Evolutionary conservation across 1,140 invertebrate species (phyloP).

Genomic region (Cotesia vestalis): DNA sequence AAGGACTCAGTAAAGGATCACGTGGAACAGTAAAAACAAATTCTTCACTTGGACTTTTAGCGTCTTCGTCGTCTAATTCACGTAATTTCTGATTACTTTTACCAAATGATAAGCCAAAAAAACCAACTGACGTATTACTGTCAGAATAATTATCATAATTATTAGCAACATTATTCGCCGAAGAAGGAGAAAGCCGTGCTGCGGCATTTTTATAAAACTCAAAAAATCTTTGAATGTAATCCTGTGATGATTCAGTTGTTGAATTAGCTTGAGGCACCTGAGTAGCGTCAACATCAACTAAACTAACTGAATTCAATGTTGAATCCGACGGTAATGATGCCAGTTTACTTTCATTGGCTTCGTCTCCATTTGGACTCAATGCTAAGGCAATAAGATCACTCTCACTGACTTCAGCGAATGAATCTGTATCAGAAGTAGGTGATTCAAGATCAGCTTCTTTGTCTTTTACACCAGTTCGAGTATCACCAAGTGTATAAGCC

Average conservation of each 20-base stretch:
- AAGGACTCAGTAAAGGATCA: constrained; percentile 88
- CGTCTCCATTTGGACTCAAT: constrained; percentile 56
- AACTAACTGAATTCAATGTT: constrained; percentile 57
- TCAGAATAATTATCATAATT: constrained; percentile 51
- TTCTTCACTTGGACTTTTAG: constrained; percentile 71
- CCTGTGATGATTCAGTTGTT: constrained; percentile 48
- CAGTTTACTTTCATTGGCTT: constrained; percentile 51
- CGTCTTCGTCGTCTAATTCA: constrained; percentile 52
- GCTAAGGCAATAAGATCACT: constrained; percentile 70
- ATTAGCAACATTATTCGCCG: constrained; percentile 39
- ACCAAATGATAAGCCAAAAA: constrained; percentile 35
- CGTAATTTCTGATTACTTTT: constrained; percentile 40
- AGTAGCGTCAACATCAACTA: constrained; percentile 53
- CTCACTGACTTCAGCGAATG: constrained; percentile 77
- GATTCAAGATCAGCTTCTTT: constrained; percentile 44
- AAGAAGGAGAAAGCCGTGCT: constrained; percentile 38
- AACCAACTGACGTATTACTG: constrained; percentile 38
- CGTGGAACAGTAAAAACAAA: constrained; percentile 80
- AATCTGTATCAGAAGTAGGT: constrained; percentile 68
- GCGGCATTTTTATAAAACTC: constrained; percentile 54
- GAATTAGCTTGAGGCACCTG: constrained; percentile 37
- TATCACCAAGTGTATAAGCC: constrained; percentile 65
- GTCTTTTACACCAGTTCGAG: constrained; percentile 43
- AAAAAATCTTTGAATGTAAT: constrained; percentile 55
- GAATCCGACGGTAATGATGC: constrained; percentile 57